Evolutionary conservation across 2,888 invertebrate genomes (phyloP), one percentile per base, ranked within the genome.

Genomic region (Nomada goodeniana): DNA sequence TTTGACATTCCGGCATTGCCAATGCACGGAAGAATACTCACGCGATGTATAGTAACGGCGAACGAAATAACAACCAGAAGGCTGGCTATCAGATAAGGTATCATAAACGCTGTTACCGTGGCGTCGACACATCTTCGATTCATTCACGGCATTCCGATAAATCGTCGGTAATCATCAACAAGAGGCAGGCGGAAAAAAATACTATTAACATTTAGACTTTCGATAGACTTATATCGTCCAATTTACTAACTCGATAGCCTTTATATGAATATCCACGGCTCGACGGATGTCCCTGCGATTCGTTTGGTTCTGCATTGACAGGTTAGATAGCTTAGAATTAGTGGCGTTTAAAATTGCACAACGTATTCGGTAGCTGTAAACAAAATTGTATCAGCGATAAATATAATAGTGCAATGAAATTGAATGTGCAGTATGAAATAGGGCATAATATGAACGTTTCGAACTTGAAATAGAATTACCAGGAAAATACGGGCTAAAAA

Each of bases 171-270:
- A 57, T 59, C 52, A 20, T 2, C 13, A 5, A 44, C 5, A 42
- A 29, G 20, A 1, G 18, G 18, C 47, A 53, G 10, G 10, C 9
- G 50, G 15, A 5, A 42, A 20, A 42, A 29, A n/a, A 11, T 10
- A 26, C 4, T 18, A 20, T 23, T 11, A 55, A 18, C 29, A n/a
- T 18, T 4, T 1, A 23, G 2, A 13, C 13, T 15, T 13, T 26
- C 29, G 59, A 18, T 29, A 29, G 4, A 5, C 9, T n/a, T 36
- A 18, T 18, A 26, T 18, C 2, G 18, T 13, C 11, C 9, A 26
- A 29, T 18, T 42, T 68, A 76, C 75, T 29, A 68, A 76, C 75
- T 47, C n/a, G 0, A 63, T 53, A 18, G 61, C 44, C 42, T 29
- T 53, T 15, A 4, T 23, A 10, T 76, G 68, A 20, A 76, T 23